Evolutionary conservation across 2,888 invertebrate genomes (phyloP), one percentile per base, ranked within the genome.

Genomic region (Drosophila limbata): DNA sequence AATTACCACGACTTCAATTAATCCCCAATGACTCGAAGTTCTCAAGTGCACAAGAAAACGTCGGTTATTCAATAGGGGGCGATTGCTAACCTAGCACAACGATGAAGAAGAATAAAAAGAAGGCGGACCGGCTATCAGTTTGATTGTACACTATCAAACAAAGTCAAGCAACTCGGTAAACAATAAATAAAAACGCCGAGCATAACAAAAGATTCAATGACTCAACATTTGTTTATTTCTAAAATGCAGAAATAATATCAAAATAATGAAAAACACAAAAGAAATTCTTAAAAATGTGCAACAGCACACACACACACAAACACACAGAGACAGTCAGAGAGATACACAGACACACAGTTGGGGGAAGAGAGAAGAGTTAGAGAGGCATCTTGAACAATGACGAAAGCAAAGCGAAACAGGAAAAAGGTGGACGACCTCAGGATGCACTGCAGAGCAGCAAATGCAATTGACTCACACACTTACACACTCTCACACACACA

Each of bases 371-470:
- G 28, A 15, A 11, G 11, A 51, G 21, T 13, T 8, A 10, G 45
- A 6, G 33, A 1, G 45, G 45, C 67, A 77, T 67, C 71, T 75
- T 65, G 15, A 78, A 78, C 71, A 76, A 75, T 72, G 79, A 73
- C 81, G 70, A 81, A 73, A 83, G 73, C 64, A 59, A 63, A 63
- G 66, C 60, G 40, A 62, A 77, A 66, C 68, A 66, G 70, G 61
- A 62, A 69, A 76, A 74, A 84, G 84, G 84, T 84, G 44, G 76
- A 84, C 80, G 84, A 84, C 84, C 84, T 80, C 70, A 69, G 67
- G 69, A 77, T 77, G 79, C 50, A 48, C 59, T 48, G 74, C 76
- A 44, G 44, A 55, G 65, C 65, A 60, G 61, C 40, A 47, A 59
- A 50, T 55, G 55, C 52, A 65, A 50, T 50, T 35, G 47, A 42